A percentile compares a stretch with the other conserved stretches of the same genome.
These are phyloP conservation scores for Meloidogyne floridensis DNA, from an alignment of 1,140 invertebrate species.

Conservation along the genomic window DNA sequence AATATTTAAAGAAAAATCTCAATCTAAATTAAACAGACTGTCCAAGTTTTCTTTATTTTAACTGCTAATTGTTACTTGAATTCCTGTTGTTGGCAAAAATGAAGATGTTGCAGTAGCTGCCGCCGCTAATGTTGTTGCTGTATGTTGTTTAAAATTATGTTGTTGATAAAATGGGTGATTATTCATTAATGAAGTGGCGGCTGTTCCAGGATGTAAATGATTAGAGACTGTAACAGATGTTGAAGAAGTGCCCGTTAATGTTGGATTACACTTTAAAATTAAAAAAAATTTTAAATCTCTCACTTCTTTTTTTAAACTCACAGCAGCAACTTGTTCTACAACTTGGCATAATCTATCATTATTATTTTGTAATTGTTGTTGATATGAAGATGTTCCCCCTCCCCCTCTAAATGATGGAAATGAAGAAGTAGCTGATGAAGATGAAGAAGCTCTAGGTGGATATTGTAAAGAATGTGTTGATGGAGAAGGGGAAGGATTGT, in stretches of 20 bases:
- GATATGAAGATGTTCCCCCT: not conserved
- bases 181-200: conserved; percentile 1
- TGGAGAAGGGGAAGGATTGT: not conserved
- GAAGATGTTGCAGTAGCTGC: not conserved
- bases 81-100: not conserved
- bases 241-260: not conserved
- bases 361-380: conserved; percentile 1
- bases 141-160: conserved; percentile 11
- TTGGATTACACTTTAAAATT: conserved; percentile 6
- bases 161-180: conserved; percentile 21
- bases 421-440: not conserved
- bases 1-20: too few species aligned
- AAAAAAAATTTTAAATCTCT: not conserved
- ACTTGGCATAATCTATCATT: conserved; percentile 5
- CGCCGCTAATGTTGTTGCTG: not conserved
- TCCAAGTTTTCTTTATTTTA: too few species aligned
- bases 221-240: conserved; percentile 3
- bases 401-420: not conserved
- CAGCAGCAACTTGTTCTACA: conserved; percentile 18
- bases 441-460: conserved; percentile 4
- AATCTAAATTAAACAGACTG: too few species aligned
- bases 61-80: not conserved
- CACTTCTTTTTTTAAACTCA: not conserved
- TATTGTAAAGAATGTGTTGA: not conserved
- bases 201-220: conserved; percentile 24